These are phyloP conservation scores for Idaea biselata DNA, from an alignment of 2,888 invertebrate genomes.

Conservation along the genomic window DNA sequence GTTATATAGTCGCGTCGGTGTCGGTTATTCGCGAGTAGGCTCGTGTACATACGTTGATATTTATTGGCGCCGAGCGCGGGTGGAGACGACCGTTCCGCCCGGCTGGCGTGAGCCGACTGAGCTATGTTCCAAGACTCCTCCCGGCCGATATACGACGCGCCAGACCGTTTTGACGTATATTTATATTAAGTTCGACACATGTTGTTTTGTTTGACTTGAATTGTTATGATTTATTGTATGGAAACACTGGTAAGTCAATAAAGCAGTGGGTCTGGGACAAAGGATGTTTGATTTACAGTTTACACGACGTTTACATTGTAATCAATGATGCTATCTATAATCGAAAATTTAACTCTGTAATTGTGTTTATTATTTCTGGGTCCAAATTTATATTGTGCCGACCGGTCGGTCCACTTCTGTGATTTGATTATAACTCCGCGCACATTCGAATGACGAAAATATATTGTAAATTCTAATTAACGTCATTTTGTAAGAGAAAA, in stretches of 20 bases:
- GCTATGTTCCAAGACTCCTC: conserved; percentile 47
- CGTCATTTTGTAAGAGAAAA: conserved; percentile 76
- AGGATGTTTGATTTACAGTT: conserved; percentile 67
- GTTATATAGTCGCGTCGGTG: conserved; percentile 59
- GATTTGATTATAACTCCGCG: conserved; percentile 42
- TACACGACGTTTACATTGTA: conserved; percentile 43
- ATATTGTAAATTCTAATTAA: conserved; percentile 74
- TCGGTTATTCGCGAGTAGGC: conserved; percentile 60
- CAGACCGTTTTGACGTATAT: conserved; percentile 73
- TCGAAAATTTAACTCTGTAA: conserved; percentile 36
- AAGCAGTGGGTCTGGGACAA: conserved; percentile 80
- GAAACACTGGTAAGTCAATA: conserved; percentile 80
- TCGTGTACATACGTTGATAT: conserved; percentile 78
- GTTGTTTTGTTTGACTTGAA: conserved; percentile 79
- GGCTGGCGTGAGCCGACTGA: conserved; percentile 54
- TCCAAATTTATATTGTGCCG: conserved; percentile 58
- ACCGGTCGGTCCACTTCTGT: conserved; percentile 52
- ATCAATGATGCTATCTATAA: conserved; percentile 26
- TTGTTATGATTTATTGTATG: conserved; percentile 81
- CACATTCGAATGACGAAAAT: conserved; percentile 45
- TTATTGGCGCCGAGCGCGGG: conserved; percentile 69
- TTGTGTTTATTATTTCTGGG: conserved; percentile 70
- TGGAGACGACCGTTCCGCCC: not conserved
- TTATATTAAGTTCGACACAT: conserved; percentile 77
- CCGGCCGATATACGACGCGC: conserved; percentile 51